A percentile compares a stretch with the other conserved stretches of the same genome.
phyloP scores from a whole-genome alignment of 2,113 vertebrate genomes.

The Nycticryphes semicollaris region DNA sequence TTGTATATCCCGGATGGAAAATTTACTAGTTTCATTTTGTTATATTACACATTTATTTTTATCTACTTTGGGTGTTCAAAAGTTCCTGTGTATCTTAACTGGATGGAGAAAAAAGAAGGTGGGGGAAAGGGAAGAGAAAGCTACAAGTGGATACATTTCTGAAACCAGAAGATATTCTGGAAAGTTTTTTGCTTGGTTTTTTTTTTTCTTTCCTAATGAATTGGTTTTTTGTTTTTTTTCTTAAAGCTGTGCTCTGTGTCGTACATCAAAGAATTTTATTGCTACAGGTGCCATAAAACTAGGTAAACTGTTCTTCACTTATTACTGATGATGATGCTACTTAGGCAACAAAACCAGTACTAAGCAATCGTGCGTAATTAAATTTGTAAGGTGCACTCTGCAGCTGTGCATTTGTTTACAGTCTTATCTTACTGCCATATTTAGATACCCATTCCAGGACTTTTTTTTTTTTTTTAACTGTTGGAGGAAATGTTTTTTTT shows the following conservation, averaged over 20 bases:
- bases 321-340: background rate
- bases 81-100: background rate
- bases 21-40: background rate
- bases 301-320: background rate
- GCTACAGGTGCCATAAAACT: background rate
- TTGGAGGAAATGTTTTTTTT: background rate
- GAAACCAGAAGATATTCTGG: background rate
- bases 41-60: background rate
- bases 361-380: background rate
- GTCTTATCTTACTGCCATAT: background rate
- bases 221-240: background rate
- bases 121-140: background rate
- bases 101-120: background rate
- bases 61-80: background rate
- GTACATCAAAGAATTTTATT: background rate
- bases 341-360: background rate
- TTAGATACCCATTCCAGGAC: background rate
- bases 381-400: background rate
- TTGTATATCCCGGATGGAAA: background rate
- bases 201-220: background rate
- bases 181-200: background rate
- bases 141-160: background rate
- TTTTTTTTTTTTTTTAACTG: background rate
- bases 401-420: background rate
- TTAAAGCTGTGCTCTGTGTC: background rate